Base-by-base conservation (phyloP, 2,888 invertebrate genomes). In the Pimpla rufipes region DNA sequence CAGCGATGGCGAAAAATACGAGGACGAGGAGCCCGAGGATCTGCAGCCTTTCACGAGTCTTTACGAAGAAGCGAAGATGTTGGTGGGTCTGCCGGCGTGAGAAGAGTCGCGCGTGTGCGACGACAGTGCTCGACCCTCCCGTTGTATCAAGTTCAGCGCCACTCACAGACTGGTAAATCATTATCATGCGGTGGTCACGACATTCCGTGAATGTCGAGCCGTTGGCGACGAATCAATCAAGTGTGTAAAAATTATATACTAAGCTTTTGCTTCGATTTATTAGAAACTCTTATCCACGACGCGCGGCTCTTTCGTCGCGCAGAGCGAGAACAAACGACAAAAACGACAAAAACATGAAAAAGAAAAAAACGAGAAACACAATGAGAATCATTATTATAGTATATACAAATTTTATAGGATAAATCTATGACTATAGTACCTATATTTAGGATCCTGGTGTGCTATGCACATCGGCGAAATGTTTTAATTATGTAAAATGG, bases 61-160 rank as follows among this genome's bases (percentile, higher is more conserved):
- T 68, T 95, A 95, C 88, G 94, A 94, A 86, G 94, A 95, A 85
- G 95, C 95, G 1, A 94, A 94, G 85, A 92, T 94, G 59, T 89
- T 95, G 74, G 91, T 95, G 42, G 92, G 95, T 93, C 94, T 95
- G 90, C 87, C 88, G 52, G 88, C 88, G 71, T 87, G 85, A 87
- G 84, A 37, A 40, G 50, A 52, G 23, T 35, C 29, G 21, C 29
- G 6, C n/a, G n/a, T n/a, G n/a, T n/a, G 11, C 16, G 11, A 45
- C 67, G 42, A 55, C 74, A 11, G 45, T 35, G 18, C 67, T 59
- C 13, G 21, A 62, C 21, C n/a, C 57, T 73, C 37, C n/a, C 50
- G 42, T 35, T 45, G 40, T 74, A 57, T 64, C 66, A 52, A 66
- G n/a, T 50, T 70, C 57, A 74, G 83, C 83, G 16, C 82, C 64